Conservation (phyloP, 2,113 vertebrate genomes). For the Lipotes vexillifer region DNA sequence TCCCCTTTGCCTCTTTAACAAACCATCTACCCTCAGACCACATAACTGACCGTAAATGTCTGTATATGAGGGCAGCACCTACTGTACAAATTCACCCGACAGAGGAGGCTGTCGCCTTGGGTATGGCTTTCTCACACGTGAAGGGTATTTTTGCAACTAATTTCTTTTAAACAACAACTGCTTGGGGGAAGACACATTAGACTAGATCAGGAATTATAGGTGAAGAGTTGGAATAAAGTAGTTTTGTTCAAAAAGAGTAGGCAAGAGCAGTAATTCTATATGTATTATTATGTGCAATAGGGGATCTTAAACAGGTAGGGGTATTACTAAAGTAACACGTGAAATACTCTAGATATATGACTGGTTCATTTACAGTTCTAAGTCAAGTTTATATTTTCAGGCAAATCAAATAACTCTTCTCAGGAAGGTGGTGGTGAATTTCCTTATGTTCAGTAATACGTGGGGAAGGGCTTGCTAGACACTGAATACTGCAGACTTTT, state of each 20-base stretch:
- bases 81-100: not conserved
- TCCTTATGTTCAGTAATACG: not conserved
- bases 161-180: not conserved
- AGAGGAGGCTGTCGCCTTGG: not conserved
- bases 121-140: not conserved
- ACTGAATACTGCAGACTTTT: not conserved
- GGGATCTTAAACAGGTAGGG: not conserved
- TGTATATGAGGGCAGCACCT: not conserved
- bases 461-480: not conserved
- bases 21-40: not conserved
- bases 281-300: not conserved
- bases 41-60: not conserved
- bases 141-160: not conserved
- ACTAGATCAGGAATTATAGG: not conserved
- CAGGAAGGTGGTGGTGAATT: not conserved
- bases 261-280: not conserved
- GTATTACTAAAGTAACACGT: not conserved
- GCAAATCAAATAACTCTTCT: not conserved
- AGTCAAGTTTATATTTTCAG: not conserved
- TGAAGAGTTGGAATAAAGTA: not conserved
- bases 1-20: not conserved
- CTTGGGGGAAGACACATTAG: not conserved
- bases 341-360: not conserved
- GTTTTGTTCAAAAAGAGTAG: not conserved
- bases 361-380: not conserved